A percentile compares a stretch with the other conserved stretches of the same genome.
Conservation (phyloP, 2,797 vertebrate genomes). For the Craterocephalus amniculus region DNA sequence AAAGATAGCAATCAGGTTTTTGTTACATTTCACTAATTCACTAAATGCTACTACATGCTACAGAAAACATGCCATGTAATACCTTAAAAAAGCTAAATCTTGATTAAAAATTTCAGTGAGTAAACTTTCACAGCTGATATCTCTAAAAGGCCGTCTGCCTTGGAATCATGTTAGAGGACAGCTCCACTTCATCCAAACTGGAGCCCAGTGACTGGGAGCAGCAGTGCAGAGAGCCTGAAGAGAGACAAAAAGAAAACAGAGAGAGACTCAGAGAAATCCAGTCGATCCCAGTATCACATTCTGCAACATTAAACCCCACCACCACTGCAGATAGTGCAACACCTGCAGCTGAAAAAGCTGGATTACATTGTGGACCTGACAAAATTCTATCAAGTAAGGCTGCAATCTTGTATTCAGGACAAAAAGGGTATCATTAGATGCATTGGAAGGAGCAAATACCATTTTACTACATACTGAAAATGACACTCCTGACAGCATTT, state of each 20-base stretch:
- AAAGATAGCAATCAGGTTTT: too few relatives aligned
- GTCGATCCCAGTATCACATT: neutral
- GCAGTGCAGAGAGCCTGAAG: neutral
- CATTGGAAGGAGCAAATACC: neutral
- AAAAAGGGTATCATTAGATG: neutral
- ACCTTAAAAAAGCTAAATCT: slow-evolving; percentile 44
- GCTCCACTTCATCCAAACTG: slow-evolving; percentile 18
- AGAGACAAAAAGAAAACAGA: slow-evolving; percentile 1
- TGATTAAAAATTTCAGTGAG: slow-evolving; percentile 23
- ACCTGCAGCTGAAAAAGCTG: neutral
- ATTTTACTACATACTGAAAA: slow-evolving; percentile 16
- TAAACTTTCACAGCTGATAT: slow-evolving; percentile 25
- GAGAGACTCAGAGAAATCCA: neutral
- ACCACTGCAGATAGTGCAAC: neutral
- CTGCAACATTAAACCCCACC: neutral
- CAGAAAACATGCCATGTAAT: neutral
- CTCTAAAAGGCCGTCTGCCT: slow-evolving; percentile 33
- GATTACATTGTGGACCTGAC: neutral
- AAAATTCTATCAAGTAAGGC: neutral
- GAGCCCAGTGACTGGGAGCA: slow-evolving; percentile 29
- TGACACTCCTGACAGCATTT: neutral
- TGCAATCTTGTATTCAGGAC: neutral
- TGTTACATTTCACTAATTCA: too few relatives aligned
- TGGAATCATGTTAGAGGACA: slow-evolving; percentile 11
- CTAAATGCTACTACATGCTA: neutral